phyloP scores from a whole-genome alignment of 2,113 vertebrate genomes.

The Corythornis madagascariensis region DNA sequence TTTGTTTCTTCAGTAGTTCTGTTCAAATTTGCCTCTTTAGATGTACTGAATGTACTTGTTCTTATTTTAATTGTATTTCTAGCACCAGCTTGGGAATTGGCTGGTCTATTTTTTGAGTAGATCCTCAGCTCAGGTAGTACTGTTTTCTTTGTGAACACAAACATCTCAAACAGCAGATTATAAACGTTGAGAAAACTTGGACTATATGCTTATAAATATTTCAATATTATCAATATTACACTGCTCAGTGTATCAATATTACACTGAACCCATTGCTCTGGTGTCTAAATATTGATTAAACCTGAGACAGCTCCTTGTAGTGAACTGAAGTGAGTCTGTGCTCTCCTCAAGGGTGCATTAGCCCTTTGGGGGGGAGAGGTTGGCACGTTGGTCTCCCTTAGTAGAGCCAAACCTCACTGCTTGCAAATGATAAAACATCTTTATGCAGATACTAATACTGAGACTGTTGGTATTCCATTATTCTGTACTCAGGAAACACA shows the following conservation, averaged over 20 bases:
- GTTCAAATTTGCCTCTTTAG: neutral
- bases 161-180: neutral
- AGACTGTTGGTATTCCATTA: neutral
- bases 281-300: neutral
- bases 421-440: neutral
- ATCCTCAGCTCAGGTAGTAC: neutral
- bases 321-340: neutral
- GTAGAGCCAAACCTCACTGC: neutral
- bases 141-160: neutral
- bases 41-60: neutral
- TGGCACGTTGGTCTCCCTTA: neutral
- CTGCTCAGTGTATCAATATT: too few species aligned
- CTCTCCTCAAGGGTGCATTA: neutral
- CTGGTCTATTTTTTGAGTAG: neutral
- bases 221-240: neutral
- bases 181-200: neutral
- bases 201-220: constrained; percentile 1
- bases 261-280: neutral
- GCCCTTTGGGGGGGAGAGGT: neutral
- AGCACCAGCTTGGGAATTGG: neutral
- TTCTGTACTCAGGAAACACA: neutral
- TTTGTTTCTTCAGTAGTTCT: neutral
- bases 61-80: neutral
- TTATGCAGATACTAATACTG: neutral
- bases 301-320: neutral